phyloP scores from a whole-genome alignment of 2,797 vertebrate species.

The Rhynchotus rufescens region DNA sequence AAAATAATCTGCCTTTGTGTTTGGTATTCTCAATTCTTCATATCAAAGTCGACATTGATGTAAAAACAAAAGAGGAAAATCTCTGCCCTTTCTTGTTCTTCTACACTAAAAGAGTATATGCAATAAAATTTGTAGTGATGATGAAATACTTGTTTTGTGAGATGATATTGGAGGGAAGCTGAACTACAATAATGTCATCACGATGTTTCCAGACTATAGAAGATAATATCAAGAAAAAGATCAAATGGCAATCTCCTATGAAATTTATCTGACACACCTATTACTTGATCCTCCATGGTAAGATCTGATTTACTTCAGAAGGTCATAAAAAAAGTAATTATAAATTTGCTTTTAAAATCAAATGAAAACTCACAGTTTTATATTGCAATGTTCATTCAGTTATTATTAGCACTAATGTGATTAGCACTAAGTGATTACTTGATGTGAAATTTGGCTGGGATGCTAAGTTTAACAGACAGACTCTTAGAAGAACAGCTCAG shows the following conservation, averaged over 20 bases:
- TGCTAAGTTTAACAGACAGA: neutral
- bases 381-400: neutral
- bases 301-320: neutral
- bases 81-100: neutral
- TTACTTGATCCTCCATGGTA: neutral
- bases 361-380: neutral
- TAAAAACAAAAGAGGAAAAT: neutral
- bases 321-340: neutral
- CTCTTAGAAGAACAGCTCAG: neutral
- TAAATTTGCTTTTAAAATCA: neutral
- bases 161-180: neutral
- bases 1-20: neutral
- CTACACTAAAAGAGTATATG: neutral
- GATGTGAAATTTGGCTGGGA: neutral
- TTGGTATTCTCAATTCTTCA: neutral
- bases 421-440: neutral
- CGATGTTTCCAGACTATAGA: neutral
- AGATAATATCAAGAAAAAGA: neutral
- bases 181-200: neutral
- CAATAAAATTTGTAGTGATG: neutral
- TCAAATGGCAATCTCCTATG: neutral
- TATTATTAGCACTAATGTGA: neutral
- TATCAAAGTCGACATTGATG: neutral
- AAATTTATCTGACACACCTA: neutral
- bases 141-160: neutral